Evolutionary conservation across 2,113 vertebrate genomes (phyloP).

Genomic region (Amphilophus citrinellus): DNA sequence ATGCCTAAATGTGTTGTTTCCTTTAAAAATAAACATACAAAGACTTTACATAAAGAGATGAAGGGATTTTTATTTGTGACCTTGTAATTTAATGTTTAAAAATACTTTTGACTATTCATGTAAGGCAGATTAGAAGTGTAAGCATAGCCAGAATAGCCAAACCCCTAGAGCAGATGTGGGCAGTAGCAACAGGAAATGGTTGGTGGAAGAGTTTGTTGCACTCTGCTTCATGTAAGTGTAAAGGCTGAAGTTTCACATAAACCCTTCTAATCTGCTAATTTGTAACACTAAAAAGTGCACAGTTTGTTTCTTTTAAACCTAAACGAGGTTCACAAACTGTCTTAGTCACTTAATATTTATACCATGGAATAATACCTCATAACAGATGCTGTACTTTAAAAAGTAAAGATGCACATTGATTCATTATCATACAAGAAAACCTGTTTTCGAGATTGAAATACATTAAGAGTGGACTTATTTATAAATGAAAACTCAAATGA

Average conservation of each 20-base stretch:
- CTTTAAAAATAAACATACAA: too few species aligned
- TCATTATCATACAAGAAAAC: background rate
- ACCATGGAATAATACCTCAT: background rate
- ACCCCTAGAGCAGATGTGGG: background rate
- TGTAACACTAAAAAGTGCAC: background rate
- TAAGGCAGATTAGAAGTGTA: background rate
- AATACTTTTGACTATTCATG: background rate
- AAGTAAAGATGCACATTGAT: background rate
- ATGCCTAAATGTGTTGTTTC: background rate
- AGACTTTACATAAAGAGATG: background rate
- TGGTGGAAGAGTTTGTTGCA: background rate
- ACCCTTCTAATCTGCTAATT: background rate
- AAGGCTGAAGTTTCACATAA: background rate
- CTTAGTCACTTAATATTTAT: background rate
- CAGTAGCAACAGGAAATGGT: slow-evolving; percentile 50
- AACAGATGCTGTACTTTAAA: background rate
- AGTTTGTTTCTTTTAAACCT: background rate
- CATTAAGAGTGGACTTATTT: too few species aligned
- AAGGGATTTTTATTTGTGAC: background rate
- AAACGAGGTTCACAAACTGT: background rate
- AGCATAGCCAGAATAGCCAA: background rate
- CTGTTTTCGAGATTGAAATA: background rate
- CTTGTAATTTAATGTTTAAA: background rate
- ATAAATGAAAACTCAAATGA: too few species aligned
- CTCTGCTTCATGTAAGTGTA: background rate